Conservation (phyloP, 2,797 vertebrate species). For the Chloroceryle inda region DNA sequence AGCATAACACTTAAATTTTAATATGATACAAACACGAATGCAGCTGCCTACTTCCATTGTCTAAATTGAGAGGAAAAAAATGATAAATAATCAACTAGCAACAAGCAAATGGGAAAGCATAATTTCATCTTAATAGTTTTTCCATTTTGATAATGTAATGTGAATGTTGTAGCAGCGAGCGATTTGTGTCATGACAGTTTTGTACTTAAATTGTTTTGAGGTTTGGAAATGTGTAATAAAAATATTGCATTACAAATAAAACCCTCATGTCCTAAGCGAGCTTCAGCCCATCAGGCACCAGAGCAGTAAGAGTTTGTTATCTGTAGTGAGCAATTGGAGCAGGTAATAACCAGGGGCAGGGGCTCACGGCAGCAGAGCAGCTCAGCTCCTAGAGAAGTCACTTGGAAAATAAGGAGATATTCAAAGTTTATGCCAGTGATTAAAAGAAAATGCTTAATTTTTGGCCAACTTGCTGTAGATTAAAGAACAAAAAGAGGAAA, state of each 20-base stretch:
- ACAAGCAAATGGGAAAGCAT: constrained; percentile 29
- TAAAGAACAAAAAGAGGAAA: background rate
- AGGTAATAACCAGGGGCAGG: background rate
- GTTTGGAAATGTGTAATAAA: constrained; percentile 55
- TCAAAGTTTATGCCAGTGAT: background rate
- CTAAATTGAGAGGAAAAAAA: constrained; percentile 6
- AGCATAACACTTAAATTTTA: background rate
- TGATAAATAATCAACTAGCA: constrained; percentile 58
- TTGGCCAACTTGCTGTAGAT: background rate
- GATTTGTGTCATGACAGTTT: constrained; percentile 35
- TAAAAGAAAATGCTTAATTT: background rate
- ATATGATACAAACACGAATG: background rate
- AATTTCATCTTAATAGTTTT: constrained; percentile 64
- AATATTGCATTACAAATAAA: constrained; percentile 38
- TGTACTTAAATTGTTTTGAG: constrained; percentile 45
- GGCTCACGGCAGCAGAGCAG: background rate
- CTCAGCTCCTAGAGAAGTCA: background rate
- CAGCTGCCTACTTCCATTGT: constrained; percentile 13
- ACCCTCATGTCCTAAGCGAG: background rate
- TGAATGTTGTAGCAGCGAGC: constrained; percentile 40
- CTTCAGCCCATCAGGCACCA: constrained; percentile 15
- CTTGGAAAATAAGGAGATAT: background rate
- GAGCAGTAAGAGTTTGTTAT: background rate
- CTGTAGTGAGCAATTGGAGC: background rate
- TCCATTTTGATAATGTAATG: constrained; percentile 61